Conservation (phyloP, 2,888 invertebrate species). For the Leptothorax acervorum region DNA sequence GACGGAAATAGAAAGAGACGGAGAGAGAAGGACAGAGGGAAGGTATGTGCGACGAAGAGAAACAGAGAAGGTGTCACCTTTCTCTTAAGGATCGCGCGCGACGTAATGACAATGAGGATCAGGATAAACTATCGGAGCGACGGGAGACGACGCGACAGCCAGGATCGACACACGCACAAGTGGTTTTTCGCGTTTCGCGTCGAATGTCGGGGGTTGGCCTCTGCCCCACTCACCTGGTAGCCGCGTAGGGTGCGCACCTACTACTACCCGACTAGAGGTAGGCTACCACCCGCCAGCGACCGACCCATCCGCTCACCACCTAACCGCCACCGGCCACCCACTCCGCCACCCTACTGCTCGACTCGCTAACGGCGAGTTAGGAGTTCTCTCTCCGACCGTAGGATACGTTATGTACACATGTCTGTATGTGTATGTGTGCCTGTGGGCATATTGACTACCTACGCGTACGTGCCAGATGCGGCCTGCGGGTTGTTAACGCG, state of each 20-base stretch:
- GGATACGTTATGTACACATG: slow-evolving; percentile 23
- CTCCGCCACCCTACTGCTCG: slow-evolving; percentile 60
- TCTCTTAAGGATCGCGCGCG: background rate
- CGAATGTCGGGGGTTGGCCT: slow-evolving; percentile 77
- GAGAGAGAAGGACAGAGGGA: background rate
- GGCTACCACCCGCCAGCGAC: slow-evolving; percentile 65
- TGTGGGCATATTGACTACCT: slow-evolving; percentile 51
- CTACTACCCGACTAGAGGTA: slow-evolving; percentile 70
- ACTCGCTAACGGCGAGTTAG: slow-evolving; percentile 69
- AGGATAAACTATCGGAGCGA: slow-evolving; percentile 37
- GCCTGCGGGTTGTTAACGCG: slow-evolving; percentile 49
- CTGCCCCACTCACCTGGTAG: slow-evolving; percentile 79
- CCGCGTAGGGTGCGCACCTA: slow-evolving; percentile 79
- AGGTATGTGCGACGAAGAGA: background rate
- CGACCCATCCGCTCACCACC: slow-evolving; percentile 60
- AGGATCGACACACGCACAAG: slow-evolving; percentile 71
- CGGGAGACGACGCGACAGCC: slow-evolving; percentile 20
- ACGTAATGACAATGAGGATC: slow-evolving; percentile 1
- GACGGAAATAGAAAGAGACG: slow-evolving; percentile 19
- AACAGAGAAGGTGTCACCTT: background rate
- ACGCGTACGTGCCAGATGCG: slow-evolving; percentile 44
- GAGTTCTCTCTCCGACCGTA: slow-evolving; percentile 49
- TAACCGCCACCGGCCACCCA: slow-evolving; percentile 63
- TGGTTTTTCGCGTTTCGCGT: slow-evolving; percentile 79
- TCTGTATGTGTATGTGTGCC: background rate